Evolutionary conservation across 2,797 vertebrate species (phyloP).

Genomic region (Protosalanx chinensis): DNA sequence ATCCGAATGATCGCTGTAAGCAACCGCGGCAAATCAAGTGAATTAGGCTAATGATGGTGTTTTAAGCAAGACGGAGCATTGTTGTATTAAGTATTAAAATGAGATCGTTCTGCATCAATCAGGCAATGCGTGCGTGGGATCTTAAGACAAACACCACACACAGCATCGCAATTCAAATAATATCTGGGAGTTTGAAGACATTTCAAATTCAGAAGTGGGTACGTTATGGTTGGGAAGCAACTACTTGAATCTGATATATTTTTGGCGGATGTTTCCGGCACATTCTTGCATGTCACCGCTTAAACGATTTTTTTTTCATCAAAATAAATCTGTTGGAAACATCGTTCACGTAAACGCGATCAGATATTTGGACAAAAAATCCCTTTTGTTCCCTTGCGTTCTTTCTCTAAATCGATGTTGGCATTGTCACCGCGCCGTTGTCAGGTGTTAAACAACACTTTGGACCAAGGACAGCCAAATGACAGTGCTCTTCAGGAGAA

Average conservation of each 20-base stretch:
- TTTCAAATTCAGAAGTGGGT: too few species aligned
- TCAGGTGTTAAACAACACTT: constrained; percentile 81
- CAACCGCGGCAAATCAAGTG: constrained; percentile 63
- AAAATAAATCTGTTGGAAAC: too few species aligned
- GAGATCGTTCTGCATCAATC: constrained; percentile 49
- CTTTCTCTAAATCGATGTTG: constrained; percentile 45
- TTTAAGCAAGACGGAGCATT: constrained; percentile 49
- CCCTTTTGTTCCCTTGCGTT: constrained; percentile 28
- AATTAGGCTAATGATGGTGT: constrained; percentile 66
- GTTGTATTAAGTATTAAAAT: constrained; percentile 59
- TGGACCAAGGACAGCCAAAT: constrained; percentile 77
- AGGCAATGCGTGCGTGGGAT: constrained; percentile 42
- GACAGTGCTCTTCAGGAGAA: constrained; percentile 75
- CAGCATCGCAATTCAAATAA: constrained; percentile 20
- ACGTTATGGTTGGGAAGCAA: too few species aligned
- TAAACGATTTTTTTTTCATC: too few species aligned
- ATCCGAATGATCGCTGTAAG: constrained; percentile 69
- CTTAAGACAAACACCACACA: not conserved
- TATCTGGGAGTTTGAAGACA: not conserved
- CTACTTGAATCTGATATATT: too few species aligned
- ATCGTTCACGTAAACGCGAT: too few species aligned
- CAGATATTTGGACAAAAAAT: too few species aligned
- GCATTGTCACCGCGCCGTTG: constrained; percentile 61
- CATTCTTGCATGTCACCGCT: too few species aligned
- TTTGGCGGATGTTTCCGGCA: too few species aligned